Conservation (phyloP, 2,797 vertebrate genomes). For the Urosaurus nigricauda region DNA sequence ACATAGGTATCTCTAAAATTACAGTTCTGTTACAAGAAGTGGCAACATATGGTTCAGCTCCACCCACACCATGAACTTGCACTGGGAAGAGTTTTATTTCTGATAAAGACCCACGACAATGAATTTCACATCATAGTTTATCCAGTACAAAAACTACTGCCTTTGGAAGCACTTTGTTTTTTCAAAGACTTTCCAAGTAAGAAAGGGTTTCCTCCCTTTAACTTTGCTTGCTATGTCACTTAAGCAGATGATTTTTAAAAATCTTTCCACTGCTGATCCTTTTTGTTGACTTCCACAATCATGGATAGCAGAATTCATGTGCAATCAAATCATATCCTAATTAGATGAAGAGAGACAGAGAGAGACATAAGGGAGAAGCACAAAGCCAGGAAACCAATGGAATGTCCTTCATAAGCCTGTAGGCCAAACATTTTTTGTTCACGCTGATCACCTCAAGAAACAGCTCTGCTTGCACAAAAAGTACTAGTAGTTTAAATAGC, state of each 20-base stretch:
- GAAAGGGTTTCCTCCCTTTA: background rate
- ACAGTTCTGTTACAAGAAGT: background rate
- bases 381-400: background rate
- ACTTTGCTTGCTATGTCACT: background rate
- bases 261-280: background rate
- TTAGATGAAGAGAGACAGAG: background rate
- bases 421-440: background rate
- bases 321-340: background rate
- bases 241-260: background rate
- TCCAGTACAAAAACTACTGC: background rate
- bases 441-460: background rate
- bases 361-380: background rate
- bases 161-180: no score
- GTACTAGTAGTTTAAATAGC: background rate
- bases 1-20: background rate
- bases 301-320: background rate
- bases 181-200: no score
- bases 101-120: background rate
- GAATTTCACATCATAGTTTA: background rate
- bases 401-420: background rate
- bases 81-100: background rate
- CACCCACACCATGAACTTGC: no score
- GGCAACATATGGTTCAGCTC: background rate
- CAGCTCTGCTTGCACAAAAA: slow-evolving; percentile 33
- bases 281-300: background rate